phyloP scores from a whole-genome alignment of 2,888 invertebrate species.

The Melipona beecheii region DNA sequence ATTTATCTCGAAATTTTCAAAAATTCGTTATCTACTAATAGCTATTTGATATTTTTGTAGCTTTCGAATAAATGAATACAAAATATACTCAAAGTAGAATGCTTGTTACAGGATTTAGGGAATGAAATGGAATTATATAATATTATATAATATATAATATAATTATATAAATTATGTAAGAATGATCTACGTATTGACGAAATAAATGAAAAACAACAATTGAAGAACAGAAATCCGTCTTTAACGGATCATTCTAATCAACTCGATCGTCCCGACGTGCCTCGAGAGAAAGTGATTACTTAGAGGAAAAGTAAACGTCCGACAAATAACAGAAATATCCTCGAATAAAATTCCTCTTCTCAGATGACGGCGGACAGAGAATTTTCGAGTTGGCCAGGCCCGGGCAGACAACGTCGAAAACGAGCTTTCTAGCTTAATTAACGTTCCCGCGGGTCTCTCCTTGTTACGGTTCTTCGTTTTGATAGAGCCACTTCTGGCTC shows the following conservation, averaged over 20 bases:
- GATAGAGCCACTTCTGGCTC: conserved; percentile 61
- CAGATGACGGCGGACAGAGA: neutral
- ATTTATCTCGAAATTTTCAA: no score
- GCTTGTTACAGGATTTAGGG: no score
- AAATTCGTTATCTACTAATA: no score
- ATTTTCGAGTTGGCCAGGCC: conserved; percentile 18
- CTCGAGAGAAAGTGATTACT: no score
- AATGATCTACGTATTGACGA: neutral
- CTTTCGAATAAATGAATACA: no score
- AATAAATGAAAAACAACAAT: neutral
- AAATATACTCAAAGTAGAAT: no score
- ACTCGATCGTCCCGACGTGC: neutral
- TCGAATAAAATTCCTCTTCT: neutral
- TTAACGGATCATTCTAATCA: neutral
- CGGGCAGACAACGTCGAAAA: conserved; percentile 43
- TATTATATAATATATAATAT: no score
- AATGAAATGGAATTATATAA: no score
- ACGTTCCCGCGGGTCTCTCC: conserved; percentile 50
- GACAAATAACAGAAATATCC: neutral
- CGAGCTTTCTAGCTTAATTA: conserved; percentile 55
- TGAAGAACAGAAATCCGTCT: neutral
- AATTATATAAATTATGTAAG: no score
- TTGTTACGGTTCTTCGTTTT: conserved; percentile 57
- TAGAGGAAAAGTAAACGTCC: neutral
- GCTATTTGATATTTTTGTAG: no score